Evolutionary conservation across 2,113 vertebrate genomes (phyloP).

Genomic region (Bubalus kerabau): DNA sequence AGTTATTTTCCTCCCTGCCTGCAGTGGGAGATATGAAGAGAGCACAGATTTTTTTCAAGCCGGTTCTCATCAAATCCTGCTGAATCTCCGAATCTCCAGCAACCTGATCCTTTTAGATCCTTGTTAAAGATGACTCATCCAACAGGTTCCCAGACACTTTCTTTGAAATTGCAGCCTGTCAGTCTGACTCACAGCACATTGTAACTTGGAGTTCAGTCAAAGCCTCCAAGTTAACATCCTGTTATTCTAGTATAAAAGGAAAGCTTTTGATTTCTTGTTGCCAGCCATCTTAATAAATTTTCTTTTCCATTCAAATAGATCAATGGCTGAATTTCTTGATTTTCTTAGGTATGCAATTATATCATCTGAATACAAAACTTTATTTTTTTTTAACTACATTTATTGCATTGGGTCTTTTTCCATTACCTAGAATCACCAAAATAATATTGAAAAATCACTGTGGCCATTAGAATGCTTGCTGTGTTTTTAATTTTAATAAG

Average conservation of each 20-base stretch:
- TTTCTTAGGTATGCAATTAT: not conserved
- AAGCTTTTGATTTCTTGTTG: not conserved
- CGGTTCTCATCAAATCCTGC: not conserved
- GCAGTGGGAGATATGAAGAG: not conserved
- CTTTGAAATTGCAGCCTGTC: conserved; percentile 30
- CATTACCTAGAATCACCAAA: not conserved
- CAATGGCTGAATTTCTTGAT: not conserved
- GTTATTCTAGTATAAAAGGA: not conserved
- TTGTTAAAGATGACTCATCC: conserved; percentile 18
- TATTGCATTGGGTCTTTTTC: not conserved
- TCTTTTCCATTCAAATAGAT: not conserved
- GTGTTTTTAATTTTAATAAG: not conserved
- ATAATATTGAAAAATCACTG: not conserved
- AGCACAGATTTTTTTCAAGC: not conserved
- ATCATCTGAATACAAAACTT: not conserved
- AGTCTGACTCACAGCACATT: conserved; percentile 43
- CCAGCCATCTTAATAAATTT: not conserved
- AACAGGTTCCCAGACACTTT: conserved; percentile 1
- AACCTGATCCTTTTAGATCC: not conserved
- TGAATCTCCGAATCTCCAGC: not conserved
- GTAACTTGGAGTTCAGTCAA: not conserved
- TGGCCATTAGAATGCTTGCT: not conserved
- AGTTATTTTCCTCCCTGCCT: not conserved
- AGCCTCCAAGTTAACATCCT: conserved; percentile 7
- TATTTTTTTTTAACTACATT: not conserved